Percentiles rank a stretch among this genome's conserved stretches.
Evolutionary conservation across 2,113 vertebrate genomes (phyloP).

Genomic region (Hyaena hyaena): DNA sequence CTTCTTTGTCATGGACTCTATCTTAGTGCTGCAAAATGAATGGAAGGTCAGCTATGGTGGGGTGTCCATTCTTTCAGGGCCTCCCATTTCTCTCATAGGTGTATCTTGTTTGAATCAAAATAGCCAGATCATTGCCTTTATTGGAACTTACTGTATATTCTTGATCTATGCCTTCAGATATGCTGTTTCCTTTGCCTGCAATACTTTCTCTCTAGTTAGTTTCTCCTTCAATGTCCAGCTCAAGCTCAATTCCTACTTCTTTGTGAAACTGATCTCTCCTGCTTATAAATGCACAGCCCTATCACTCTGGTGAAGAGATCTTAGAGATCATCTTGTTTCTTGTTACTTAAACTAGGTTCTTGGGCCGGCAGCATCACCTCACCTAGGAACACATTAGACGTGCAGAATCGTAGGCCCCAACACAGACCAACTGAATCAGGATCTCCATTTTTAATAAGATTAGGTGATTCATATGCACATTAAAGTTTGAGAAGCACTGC

Average conservation of each 20-base stretch:
- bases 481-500: not conserved
- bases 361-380: not conserved
- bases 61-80: not conserved
- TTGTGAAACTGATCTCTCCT: slow-evolving; percentile 6
- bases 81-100: not conserved
- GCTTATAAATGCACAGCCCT: not conserved
- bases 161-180: not conserved
- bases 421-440: not conserved
- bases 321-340: not conserved
- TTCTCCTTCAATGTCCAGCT: slow-evolving; percentile 10
- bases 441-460: slow-evolving; percentile 31
- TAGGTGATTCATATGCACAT: not conserved
- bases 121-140: not conserved
- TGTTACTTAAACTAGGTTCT: not conserved
- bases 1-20: not conserved
- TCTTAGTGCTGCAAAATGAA: not conserved
- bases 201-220: not conserved
- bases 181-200: slow-evolving; percentile 20
- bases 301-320: not conserved
- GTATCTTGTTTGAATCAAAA: not conserved
- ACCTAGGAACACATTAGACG: not conserved
- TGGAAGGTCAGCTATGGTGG: not conserved
- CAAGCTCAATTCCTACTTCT: slow-evolving; percentile 9
- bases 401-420: not conserved
- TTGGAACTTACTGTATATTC: not conserved